Conservation (phyloP, 2,113 vertebrate genomes). For the Geococcyx californianus region DNA sequence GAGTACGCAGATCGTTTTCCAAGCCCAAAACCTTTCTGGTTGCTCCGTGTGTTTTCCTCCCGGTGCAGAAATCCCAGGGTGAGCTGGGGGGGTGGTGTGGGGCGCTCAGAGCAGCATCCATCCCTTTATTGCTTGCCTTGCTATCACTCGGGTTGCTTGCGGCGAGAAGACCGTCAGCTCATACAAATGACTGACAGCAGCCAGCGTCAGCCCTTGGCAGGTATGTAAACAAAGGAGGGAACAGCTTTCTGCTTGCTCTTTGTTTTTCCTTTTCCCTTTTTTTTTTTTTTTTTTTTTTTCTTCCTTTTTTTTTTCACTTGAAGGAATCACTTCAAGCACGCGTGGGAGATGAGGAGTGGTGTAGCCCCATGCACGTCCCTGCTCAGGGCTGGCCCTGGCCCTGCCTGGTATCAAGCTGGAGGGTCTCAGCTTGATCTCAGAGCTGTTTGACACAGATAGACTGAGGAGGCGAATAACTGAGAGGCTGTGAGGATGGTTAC, state of each 20-base stretch:
- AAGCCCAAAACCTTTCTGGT: background rate
- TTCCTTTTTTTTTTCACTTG: background rate
- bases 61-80: background rate
- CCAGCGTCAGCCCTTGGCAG: conserved; percentile 50
- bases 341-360: fast-evolving
- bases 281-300: background rate
- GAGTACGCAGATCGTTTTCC: background rate
- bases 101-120: background rate
- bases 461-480: background rate
- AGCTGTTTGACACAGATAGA: background rate
- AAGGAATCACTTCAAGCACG: background rate
- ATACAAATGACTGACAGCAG: conserved; percentile 58
- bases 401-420: background rate
- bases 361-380: background rate
- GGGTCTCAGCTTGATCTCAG: background rate
- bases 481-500: fast-evolving
- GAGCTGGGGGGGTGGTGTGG: background rate
- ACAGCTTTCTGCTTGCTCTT: background rate
- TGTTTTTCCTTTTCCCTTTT: fast-evolving
- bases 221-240: conserved; percentile 61
- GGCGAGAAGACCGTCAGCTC: conserved; percentile 19
- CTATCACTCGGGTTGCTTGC: background rate
- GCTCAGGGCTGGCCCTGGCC: fast-evolving
- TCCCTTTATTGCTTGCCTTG: conserved; percentile 15
- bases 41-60: background rate